Percentiles rank a stretch among this genome's conserved stretches.
phyloP scores from a whole-genome alignment of 2,888 invertebrate genomes.

The Erebia aethiops region DNA sequence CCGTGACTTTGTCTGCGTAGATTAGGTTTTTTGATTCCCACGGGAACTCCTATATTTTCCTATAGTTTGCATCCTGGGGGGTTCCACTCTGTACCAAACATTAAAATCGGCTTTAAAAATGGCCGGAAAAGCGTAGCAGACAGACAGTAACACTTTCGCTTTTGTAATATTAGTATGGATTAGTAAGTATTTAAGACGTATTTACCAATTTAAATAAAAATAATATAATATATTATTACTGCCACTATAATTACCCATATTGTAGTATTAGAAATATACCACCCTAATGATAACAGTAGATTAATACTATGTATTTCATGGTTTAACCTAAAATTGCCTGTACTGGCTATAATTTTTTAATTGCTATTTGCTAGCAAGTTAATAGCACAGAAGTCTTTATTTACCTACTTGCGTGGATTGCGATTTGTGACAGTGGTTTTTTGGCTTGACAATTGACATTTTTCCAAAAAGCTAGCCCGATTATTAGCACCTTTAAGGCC shows the following conservation, averaged over 20 bases:
- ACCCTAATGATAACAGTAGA: slow-evolving; percentile 4
- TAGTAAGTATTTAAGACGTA: neutral
- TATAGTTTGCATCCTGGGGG: too few relatives aligned
- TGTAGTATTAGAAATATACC: slow-evolving; percentile 14
- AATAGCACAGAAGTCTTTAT: neutral
- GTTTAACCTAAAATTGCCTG: neutral
- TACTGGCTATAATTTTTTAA: neutral
- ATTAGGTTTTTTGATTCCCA: too few relatives aligned
- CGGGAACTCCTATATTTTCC: too few relatives aligned
- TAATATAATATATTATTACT: slow-evolving; percentile 20
- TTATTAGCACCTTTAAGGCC: neutral
- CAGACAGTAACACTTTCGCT: too few relatives aligned
- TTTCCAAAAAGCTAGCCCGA: neutral
- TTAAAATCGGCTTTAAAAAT: too few relatives aligned
- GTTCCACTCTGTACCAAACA: too few relatives aligned
- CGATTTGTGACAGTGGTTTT: neutral
- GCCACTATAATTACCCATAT: slow-evolving; percentile 28
- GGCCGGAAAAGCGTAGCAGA: too few relatives aligned
- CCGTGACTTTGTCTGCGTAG: too few relatives aligned
- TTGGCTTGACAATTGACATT: slow-evolving; percentile 6
- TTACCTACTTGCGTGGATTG: neutral
- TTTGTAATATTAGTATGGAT: neutral
- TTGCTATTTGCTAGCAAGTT: neutral
- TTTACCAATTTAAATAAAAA: slow-evolving; percentile 7
- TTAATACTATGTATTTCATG: neutral